phyloP scores from a whole-genome alignment of 2,113 vertebrate genomes.

The Ptilorrhoa leucosticta region DNA sequence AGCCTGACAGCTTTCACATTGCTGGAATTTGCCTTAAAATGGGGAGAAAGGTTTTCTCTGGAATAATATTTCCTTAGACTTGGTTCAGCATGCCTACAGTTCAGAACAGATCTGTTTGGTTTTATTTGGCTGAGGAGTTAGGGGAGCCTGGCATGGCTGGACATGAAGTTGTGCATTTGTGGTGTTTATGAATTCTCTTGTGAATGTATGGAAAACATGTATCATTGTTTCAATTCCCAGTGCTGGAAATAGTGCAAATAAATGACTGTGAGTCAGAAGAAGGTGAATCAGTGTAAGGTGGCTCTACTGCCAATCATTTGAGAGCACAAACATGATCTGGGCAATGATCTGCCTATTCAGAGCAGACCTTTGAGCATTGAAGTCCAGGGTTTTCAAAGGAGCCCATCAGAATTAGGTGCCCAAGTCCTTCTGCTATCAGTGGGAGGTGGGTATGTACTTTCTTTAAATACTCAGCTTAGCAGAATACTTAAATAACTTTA shows the following conservation, averaged over 20 bases:
- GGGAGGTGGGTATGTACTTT: not conserved
- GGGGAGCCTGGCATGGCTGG: not conserved
- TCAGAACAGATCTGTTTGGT: not conserved
- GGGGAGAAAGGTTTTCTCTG: not conserved
- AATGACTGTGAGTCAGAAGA: constrained; percentile 36
- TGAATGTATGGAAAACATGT: not conserved
- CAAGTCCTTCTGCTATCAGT: not conserved
- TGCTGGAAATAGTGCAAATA: not conserved
- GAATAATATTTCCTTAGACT: not conserved
- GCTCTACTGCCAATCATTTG: not conserved
- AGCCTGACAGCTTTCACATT: not conserved
- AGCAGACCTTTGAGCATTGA: not conserved
- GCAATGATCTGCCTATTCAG: not conserved
- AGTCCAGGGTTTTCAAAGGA: not conserved
- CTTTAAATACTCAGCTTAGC: not conserved
- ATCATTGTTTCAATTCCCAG: not conserved
- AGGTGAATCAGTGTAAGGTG: constrained; percentile 17
- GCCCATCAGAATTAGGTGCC: not conserved
- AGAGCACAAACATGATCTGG: not conserved
- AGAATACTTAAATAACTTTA: not conserved
- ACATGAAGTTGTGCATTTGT: not conserved
- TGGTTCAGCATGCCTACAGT: not conserved
- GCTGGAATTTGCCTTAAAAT: not conserved
- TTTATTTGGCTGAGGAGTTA: not conserved
- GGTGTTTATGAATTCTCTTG: not conserved